Evolutionary conservation across 2,797 vertebrate genomes (phyloP), one percentile per base, ranked within the genome.

Genomic region (Smutsia temminckii): DNA sequence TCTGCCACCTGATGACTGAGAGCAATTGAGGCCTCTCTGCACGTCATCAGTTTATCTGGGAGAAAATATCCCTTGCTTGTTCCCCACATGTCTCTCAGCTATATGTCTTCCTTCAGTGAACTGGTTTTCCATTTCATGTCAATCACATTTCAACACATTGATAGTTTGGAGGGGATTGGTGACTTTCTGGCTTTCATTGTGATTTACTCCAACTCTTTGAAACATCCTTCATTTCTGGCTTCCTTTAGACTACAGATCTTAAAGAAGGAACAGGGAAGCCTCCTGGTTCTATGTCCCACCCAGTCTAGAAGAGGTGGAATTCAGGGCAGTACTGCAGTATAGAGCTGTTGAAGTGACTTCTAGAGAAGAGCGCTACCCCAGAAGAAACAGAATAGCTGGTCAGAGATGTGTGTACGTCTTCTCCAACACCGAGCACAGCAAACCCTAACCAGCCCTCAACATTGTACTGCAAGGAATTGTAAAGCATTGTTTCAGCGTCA

Each of bases 281-380:
- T 23, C 10, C 9, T 4, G 20, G 13, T 59, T 86, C 14, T 37
- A 5, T 6, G 2, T 3, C 34, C 5, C 40, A 8, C 14, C 5
- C 17, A n/a, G 66, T 57, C 53, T 71, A 32, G 57, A 94, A 69
- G 10, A 55, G 59, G 4, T 57, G 16, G 34, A 63, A n/a, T 1
- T 32, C 32, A 2, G 14, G 29, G 23, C 1, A 4, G 27, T 12
- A 5, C 34, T 37, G 16, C 4, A 1, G 57, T 8, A 1, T 12
- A 13, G 46, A 1, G 9, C 9, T 7, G 14, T 12, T 13, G 12
- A 27, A 40, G 49, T 32, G 51, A 57, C 10, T 86, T 68, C 7
- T 40, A 8, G 32, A 37, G 10, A 46, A 75, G 68, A 32, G 40
- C 5, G 25, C 21, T 63, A 5, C 6, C 49, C 6, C 8, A 8